phyloP scores from a whole-genome alignment of 2,797 vertebrate genomes.

The Rhincodon typus region DNA sequence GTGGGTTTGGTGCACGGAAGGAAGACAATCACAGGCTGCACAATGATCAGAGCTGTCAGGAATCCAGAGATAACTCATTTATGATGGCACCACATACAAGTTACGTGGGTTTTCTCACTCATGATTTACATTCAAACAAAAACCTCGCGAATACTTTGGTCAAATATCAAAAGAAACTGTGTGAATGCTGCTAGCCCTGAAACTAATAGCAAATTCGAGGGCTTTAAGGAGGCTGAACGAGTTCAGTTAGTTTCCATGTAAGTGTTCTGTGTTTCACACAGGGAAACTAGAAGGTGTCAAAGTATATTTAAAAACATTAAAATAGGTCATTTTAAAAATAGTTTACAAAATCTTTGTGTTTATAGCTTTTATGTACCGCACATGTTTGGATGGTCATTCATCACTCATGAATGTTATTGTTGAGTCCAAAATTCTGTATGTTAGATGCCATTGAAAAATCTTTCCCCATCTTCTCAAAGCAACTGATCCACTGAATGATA shows the following conservation, averaged over 20 bases:
- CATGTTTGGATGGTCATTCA: neutral
- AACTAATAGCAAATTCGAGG: neutral
- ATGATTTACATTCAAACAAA: conserved; percentile 8
- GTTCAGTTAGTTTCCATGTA: neutral
- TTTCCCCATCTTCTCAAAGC: neutral
- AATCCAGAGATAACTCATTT: conserved; percentile 12
- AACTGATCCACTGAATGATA: neutral
- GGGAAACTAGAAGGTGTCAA: neutral
- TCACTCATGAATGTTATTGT: neutral
- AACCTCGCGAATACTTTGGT: neutral
- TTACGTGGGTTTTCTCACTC: conserved; percentile 4
- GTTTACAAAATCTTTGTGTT: neutral
- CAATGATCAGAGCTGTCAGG: neutral
- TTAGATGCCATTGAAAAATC: neutral
- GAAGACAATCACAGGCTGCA: neutral
- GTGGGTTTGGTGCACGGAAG: neutral
- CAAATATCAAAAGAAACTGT: neutral
- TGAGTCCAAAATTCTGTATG: neutral
- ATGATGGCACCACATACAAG: neutral
- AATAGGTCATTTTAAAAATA: neutral
- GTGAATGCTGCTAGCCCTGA: conserved; percentile 14
- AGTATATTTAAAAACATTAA: neutral
- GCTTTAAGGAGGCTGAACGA: neutral
- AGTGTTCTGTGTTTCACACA: neutral
- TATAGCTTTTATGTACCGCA: neutral